Base-by-base conservation (phyloP, 2,797 vertebrate species). In the Lates japonicus region DNA sequence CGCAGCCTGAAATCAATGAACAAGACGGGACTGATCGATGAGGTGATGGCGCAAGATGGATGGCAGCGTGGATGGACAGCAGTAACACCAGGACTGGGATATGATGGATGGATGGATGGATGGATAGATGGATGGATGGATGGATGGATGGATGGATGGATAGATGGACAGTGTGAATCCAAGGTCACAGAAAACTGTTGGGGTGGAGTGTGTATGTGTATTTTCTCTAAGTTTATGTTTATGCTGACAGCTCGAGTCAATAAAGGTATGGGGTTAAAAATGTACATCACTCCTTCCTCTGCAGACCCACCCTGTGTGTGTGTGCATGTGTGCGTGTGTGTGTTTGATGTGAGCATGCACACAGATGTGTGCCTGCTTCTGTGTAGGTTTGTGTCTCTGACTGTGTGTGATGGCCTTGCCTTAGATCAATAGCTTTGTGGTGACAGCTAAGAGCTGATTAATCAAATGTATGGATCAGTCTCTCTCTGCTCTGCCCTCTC, bases 361-460 rank as follows among this genome's bases (percentile, higher is more conserved):
- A 37, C 48, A 78, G 52, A 49, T 51, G 67, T 66, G 71, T 80
- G 25, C 25, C 55, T 74, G 65, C 63, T 44, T 71, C 62, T 62
- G 63, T 51, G 69, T 52, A 74, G 59, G 72, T 84, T 22, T 57
- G 76, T 76, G 61, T 71, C 31, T 85, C 46, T 42, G 74, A 55
- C 46, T 68, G 69, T 63, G 85, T 65, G 78, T 78, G 86, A 85
- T 78, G 88, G 90, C 85, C 84, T 88, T 82, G 82, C 83, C 82
- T 81, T 63, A 58, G 85, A 95, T 95, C 94, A 88, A 93, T 95
- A 92, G 84, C 87, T 79, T 78, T 92, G 90, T 92, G 90, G 92
- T 95, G 94, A 95, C 94, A 95, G 94, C 94, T 94, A 83, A 93
- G 93, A 93, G 92, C 94, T 93, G 94, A 95, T 95, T 92, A 95